A percentile compares a stretch with the other conserved stretches of the same genome.
Conservation (phyloP, 2,797 vertebrate species). For the Schizopygopsis malacanthus region DNA sequence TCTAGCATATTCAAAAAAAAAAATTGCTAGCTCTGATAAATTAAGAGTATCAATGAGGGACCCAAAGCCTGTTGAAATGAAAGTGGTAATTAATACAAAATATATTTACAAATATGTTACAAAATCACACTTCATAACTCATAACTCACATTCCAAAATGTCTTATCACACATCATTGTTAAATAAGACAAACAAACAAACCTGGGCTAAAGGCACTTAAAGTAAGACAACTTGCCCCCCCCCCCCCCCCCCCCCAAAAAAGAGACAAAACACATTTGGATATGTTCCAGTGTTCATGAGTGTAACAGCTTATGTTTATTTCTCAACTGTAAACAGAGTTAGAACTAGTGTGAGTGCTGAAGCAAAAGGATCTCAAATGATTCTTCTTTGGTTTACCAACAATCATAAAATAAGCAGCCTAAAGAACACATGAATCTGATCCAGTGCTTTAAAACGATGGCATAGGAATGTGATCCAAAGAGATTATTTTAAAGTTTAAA, state of each 20-base stretch:
- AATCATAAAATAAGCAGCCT: not conserved
- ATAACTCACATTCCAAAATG: not conserved
- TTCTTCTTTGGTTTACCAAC: not conserved
- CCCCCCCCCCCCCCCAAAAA: not conserved
- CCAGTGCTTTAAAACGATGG: constrained; percentile 4
- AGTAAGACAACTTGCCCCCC: not conserved
- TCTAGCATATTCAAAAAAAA: not conserved
- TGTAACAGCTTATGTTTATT: constrained; percentile 16
- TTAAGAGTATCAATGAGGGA: not conserved
- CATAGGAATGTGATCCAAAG: not conserved
- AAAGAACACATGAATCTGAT: constrained; percentile 28
- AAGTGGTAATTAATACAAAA: not conserved
- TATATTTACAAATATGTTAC: not conserved
- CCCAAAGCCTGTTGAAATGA: not conserved
- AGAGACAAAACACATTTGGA: not conserved
- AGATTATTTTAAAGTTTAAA: not conserved
- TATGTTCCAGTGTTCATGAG: not conserved
- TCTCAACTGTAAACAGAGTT: constrained; percentile 23
- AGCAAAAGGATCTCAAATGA: not conserved
- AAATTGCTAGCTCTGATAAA: constrained; percentile 1
- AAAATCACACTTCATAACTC: not conserved
- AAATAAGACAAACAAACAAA: constrained; percentile 23
- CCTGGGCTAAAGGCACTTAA: constrained; percentile 14
- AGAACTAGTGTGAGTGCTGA: not conserved
- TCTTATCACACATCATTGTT: not conserved